Base-by-base conservation (phyloP, 1,140 invertebrate species). In the Arion vulgaris region DNA sequence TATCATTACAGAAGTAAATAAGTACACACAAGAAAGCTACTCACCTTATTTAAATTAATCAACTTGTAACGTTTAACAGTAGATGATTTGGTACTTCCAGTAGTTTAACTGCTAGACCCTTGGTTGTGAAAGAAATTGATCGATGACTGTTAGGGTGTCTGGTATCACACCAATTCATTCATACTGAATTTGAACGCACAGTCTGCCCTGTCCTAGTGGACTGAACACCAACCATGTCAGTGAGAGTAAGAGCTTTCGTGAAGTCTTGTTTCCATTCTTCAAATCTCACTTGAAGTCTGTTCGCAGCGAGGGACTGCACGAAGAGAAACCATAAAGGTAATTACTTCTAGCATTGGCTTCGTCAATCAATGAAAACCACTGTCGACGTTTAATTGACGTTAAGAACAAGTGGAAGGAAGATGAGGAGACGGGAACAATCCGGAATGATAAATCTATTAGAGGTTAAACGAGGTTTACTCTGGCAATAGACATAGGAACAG, bases 311-410 rank as follows among this genome's bases (percentile, higher is more conserved):
- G 26, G 69, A 26, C 34, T 7, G 69, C 34, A 41, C 17, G 7
- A 32, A 41, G 17, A 15, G 69, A 38, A 32, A 41, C 17, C 15
- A 72, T 41, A 15, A 41, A 72, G 32, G 39, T 38, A 72, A 72
- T 38, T 72, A 72, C 39, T 36, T 38, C 69, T 72, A 19, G 69
- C 39, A 41, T 15, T 36, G 69, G 34, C 17, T 36, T 72, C 39
- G 39, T 32, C 69, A 72, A 72, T 72, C 15, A 72, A 36, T 72
- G 69, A 72, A 72, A 72, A 72, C 69, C 2, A 72, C 7, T 72
- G 69, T 4, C 69, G 69, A 36, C 69, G 69, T 72, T 72, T 72
- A 72, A 72, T 72, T 13, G 69, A 17, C 34, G 66, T 13, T 69
- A 7, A 36, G 15, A 41, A 72, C 15, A 72, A 72, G 17, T 36